Evolutionary conservation across 2,797 vertebrate species (phyloP).

Genomic region (Meriones psammophilus): DNA sequence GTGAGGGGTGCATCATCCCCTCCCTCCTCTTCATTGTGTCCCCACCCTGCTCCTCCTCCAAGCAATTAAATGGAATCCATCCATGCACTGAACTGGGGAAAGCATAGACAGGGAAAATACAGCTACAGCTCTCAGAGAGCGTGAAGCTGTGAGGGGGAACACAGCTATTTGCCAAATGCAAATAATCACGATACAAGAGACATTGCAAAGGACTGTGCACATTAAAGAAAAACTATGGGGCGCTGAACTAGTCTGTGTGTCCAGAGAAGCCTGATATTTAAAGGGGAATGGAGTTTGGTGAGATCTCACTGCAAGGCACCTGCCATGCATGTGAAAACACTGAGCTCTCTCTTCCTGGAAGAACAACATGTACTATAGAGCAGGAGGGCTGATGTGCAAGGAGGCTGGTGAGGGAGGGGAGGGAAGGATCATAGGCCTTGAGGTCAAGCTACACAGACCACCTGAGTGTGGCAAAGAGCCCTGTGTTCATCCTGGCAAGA

Average conservation of each 20-base stretch:
- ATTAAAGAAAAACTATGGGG: background rate
- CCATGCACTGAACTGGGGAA: background rate
- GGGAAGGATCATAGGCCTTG: background rate
- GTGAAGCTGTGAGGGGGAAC: background rate
- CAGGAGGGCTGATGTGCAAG: accelerated
- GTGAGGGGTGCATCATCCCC: background rate
- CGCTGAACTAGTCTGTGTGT: background rate
- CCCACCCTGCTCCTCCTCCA: background rate
- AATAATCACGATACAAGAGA: background rate
- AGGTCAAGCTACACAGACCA: no score
- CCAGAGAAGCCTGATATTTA: background rate
- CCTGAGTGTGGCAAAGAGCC: background rate
- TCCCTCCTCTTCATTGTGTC: background rate
- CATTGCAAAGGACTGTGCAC: background rate
- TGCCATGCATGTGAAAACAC: background rate
- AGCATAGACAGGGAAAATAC: background rate
- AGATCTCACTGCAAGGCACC: background rate
- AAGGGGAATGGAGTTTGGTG: background rate
- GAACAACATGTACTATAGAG: background rate
- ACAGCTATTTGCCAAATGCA: background rate
- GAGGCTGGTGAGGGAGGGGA: background rate
- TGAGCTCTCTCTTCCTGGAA: background rate
- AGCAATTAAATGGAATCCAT: background rate
- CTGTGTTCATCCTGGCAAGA: background rate
- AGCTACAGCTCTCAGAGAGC: background rate